phyloP scores from a whole-genome alignment of 2,113 vertebrate species.

The Oryzias javanicus region DNA sequence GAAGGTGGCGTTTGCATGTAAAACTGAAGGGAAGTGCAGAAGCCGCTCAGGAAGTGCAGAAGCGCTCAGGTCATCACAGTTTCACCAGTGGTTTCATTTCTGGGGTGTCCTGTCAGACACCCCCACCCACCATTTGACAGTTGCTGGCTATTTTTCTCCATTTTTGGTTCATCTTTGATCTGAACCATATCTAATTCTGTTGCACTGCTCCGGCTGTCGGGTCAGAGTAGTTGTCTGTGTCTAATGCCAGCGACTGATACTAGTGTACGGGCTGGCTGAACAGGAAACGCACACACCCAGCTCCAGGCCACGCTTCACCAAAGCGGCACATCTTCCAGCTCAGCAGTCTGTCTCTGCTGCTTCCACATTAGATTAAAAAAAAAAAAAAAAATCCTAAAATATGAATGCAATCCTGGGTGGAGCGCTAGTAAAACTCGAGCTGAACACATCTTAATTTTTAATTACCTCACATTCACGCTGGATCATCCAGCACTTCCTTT shows the following conservation, averaged over 20 bases:
- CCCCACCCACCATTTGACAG: slow-evolving; percentile 6
- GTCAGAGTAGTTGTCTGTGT: slow-evolving; percentile 33
- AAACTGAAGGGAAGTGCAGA: slow-evolving; percentile 2
- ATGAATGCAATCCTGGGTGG: slow-evolving; percentile 13
- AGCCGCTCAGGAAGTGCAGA: background rate
- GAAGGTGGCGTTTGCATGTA: background rate
- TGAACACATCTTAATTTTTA: slow-evolving; percentile 17
- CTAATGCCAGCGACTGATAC: slow-evolving; percentile 30
- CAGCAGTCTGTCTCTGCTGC: slow-evolving; percentile 14
- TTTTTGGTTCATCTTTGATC: slow-evolving; percentile 25
- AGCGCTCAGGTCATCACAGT: background rate
- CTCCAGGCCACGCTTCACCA: slow-evolving; percentile 40
- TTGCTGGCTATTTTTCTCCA: slow-evolving; percentile 4
- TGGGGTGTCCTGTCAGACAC: background rate
- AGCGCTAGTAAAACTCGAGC: slow-evolving; percentile 1
- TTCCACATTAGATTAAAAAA: background rate
- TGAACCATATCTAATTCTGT: slow-evolving; percentile 36
- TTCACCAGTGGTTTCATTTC: slow-evolving; percentile 1
- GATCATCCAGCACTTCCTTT: too few species aligned
- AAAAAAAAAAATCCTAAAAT: slow-evolving; percentile 17
- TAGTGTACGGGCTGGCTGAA: slow-evolving; percentile 41
- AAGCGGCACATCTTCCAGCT: slow-evolving; percentile 15
- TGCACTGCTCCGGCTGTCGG: slow-evolving; percentile 24
- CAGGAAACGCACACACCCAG: slow-evolving; percentile 36
- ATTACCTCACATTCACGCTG: slow-evolving; percentile 9